Base-by-base conservation (phyloP, 2,888 invertebrate genomes). In the Drosophila quinaria region DNA sequence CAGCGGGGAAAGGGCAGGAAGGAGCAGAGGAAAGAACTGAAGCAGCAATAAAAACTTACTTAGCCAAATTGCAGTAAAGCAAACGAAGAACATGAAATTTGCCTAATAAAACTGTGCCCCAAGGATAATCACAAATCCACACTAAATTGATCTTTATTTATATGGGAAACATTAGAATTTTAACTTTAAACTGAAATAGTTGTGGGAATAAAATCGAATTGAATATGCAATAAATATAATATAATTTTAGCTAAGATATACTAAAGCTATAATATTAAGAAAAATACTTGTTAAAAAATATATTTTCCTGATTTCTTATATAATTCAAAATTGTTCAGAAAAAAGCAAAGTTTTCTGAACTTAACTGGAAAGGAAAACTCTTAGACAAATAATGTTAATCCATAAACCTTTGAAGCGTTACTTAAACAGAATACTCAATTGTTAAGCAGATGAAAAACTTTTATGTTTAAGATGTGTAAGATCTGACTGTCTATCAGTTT, bases 51-150 rank as follows among this genome's bases (percentile, higher is more conserved):
- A 80, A 87, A 85, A 83, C 73, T 80, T 79, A 87, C 83, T 87
- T 79, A 85, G 78, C 84, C 82, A 86, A 86, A 85, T 82, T 90
- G 87, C 77, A 80, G 67, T 60, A 70, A 72, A 66, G 70, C 58
- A 78, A 78, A 74, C 73, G 70, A 78, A 80, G 63, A n/a, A 71
- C 68, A 51, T 54, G 33, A 64, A 83, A 87, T 89, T 84, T 85
- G 78, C 76, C 68, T 78, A 80, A 87, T 81, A 71, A 65, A 73
- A 79, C 13, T 22, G n/a, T 39, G 2, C 29, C 10, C 19, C 13
- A 19, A n/a, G 13, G 5, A 54, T n/a, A 31, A 9, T 33, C 1
- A 19, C 3, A 15, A 44, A n/a, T 22, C 9, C 22, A 55, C 22
- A 44, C 11, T 11, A 46, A 44, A 56, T 15, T 5, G 13, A 37